Percentiles rank a stretch among this genome's conserved stretches.
Conservation (phyloP, 1,140 invertebrate genomes). For the Philotrypesis tridentata region DNA sequence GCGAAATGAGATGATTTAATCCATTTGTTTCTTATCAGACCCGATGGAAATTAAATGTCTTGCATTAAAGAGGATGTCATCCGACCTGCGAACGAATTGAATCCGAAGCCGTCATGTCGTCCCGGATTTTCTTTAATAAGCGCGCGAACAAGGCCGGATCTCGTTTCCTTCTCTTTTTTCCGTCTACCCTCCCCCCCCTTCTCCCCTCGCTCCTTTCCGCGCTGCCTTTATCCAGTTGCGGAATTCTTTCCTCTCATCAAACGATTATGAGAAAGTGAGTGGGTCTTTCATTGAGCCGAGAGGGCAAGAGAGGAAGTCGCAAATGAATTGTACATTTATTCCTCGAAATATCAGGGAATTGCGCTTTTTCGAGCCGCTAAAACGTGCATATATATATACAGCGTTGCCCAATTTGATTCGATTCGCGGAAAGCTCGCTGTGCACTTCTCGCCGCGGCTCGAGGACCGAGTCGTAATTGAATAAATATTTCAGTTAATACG, state of each 20-base stretch:
- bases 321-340: neutral
- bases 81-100: slow-evolving; percentile 53
- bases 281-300: neutral
- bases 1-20: slow-evolving; percentile 64
- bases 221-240: neutral
- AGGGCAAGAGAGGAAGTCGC: neutral
- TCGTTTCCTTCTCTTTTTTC: slow-evolving; percentile 5
- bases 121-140: slow-evolving; percentile 29
- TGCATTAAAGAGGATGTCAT: slow-evolving; percentile 57
- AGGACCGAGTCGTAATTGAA: no score
- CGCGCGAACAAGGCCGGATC: neutral
- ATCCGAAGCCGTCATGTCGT: slow-evolving; percentile 36
- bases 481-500: no score
- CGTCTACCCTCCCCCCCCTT: no score
- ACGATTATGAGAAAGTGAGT: slow-evolving; percentile 17
- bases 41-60: slow-evolving; percentile 65
- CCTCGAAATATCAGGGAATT: neutral
- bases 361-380: neutral
- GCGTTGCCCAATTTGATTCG: no score
- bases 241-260: slow-evolving; percentile 21
- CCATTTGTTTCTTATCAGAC: slow-evolving; percentile 64
- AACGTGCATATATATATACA: neutral
- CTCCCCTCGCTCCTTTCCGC: neutral
- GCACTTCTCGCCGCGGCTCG: no score
- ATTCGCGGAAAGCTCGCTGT: no score